Percentiles rank a stretch among this genome's conserved stretches.
Evolutionary conservation across 2,888 invertebrate species (phyloP).

Genomic region (Willowsia nigromaculata): DNA sequence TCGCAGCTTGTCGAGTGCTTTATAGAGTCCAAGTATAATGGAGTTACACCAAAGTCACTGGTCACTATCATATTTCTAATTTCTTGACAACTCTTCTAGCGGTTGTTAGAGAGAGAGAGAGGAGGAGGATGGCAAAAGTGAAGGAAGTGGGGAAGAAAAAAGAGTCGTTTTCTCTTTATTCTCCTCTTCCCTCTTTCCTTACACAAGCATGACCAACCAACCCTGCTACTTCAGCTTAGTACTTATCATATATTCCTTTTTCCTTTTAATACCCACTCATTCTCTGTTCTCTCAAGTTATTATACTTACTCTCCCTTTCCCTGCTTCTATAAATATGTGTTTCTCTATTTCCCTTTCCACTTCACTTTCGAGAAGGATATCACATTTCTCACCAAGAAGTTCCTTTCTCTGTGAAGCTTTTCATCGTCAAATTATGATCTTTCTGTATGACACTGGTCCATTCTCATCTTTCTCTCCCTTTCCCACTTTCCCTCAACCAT

Average conservation of each 20-base stretch:
- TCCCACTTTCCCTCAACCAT: conserved; percentile 27
- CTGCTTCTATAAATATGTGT: not conserved
- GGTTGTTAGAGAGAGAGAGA: not conserved
- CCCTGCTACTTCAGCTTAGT: not conserved
- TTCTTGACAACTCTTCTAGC: conserved; percentile 57
- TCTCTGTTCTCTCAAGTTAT: conserved; percentile 11
- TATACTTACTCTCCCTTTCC: conserved; percentile 27
- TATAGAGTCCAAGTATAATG: conserved; percentile 28
- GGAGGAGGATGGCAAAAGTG: not conserved
- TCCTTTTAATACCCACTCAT: conserved; percentile 51
- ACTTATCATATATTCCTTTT: conserved; percentile 23
- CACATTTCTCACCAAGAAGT: conserved; percentile 67
- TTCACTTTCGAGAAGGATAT: conserved; percentile 60
- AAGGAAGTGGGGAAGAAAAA: not conserved
- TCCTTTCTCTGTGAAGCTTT: conserved; percentile 61
- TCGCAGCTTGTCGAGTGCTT: not conserved
- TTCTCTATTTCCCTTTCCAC: conserved; percentile 28
- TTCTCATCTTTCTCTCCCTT: conserved; percentile 64
- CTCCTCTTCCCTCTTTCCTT: conserved; percentile 23
- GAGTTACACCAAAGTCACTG: conserved; percentile 54
- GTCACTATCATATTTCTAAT: conserved; percentile 64
- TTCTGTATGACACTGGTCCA: conserved; percentile 69
- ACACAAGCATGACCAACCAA: not conserved
- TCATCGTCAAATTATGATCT: conserved; percentile 71
- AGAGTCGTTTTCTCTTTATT: not conserved